Evolutionary conservation across 2,113 vertebrate genomes (phyloP).

Genomic region (Dendrocopos noguchii): DNA sequence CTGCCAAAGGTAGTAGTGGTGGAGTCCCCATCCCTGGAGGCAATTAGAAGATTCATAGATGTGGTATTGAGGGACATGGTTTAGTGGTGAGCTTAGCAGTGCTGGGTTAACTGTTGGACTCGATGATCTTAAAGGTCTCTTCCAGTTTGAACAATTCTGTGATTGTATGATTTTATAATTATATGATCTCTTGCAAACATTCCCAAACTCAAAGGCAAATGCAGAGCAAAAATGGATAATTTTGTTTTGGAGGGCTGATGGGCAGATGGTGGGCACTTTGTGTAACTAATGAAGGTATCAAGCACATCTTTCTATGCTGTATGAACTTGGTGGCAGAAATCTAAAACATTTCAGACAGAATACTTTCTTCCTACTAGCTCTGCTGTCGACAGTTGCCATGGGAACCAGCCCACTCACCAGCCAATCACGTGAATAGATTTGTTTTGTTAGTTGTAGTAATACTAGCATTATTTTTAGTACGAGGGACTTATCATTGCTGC

Average conservation of each 20-base stretch:
- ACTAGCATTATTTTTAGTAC: constrained; percentile 33
- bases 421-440: constrained; percentile 18
- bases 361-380: constrained; percentile 46
- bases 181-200: background rate
- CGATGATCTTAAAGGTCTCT: no score
- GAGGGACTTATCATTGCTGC: background rate
- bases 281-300: background rate
- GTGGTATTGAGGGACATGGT: no score
- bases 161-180: no score
- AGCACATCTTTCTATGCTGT: background rate
- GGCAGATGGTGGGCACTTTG: background rate
- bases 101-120: no score
- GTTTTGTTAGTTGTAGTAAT: constrained; percentile 46
- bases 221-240: background rate
- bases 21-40: no score
- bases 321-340: constrained; percentile 33
- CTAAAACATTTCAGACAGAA: constrained; percentile 56
- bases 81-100: no score
- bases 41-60: no score
- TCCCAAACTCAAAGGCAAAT: background rate
- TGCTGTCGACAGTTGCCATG: constrained; percentile 49
- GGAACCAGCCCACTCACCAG: constrained; percentile 62
- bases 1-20: no score
- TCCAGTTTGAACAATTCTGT: no score
- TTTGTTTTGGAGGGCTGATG: background rate